phyloP scores from a whole-genome alignment of 2,113 vertebrate species.

The Neolamprologus hecqui region DNA sequence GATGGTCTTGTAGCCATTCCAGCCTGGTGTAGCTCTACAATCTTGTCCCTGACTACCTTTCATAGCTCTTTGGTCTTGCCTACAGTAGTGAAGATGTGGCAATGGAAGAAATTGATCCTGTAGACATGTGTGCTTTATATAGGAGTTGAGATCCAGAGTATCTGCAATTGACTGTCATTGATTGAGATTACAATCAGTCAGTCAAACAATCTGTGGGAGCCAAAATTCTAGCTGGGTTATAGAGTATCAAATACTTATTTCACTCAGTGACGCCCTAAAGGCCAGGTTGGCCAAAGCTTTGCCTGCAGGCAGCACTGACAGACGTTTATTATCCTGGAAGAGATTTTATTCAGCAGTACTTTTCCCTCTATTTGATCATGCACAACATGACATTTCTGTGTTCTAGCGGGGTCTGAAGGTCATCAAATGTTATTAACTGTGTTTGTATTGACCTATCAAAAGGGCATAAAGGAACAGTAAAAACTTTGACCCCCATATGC shows the following conservation, averaged over 20 bases:
- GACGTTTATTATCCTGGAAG: neutral
- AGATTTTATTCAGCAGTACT: neutral
- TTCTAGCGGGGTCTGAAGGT: neutral
- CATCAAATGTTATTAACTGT: neutral
- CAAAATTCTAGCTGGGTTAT: neutral
- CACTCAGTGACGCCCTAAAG: neutral
- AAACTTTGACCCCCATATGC: neutral
- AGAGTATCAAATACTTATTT: neutral
- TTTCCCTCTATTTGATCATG: neutral
- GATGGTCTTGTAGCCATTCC: neutral
- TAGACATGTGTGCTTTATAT: neutral
- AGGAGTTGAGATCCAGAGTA: neutral
- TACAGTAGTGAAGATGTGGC: neutral
- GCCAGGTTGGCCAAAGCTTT: neutral
- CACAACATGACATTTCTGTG: constrained; percentile 5
- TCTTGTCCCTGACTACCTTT: neutral
- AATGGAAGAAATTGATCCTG: neutral
- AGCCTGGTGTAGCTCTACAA: neutral
- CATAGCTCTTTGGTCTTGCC: neutral
- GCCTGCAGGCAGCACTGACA: neutral
- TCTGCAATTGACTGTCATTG: neutral
- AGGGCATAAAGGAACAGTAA: neutral
- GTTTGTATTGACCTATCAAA: neutral
- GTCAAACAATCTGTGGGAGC: neutral
- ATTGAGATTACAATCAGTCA: neutral